These are phyloP conservation scores for Hirudo medicinalis DNA, from an alignment of 1,140 invertebrate genomes.

Conservation along the genomic window DNA sequence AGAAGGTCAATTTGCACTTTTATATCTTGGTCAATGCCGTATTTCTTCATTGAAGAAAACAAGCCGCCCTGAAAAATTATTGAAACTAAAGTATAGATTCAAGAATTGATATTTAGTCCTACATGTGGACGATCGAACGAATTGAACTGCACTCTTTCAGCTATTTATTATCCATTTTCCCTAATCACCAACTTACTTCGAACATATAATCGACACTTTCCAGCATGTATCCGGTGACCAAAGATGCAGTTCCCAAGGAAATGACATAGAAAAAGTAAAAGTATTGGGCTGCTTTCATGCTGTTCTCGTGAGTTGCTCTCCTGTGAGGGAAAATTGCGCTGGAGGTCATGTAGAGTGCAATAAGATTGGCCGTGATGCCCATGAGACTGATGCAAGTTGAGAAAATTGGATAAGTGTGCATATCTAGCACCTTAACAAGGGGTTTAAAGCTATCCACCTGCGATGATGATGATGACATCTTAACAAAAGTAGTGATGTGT, in stretches of 20 bases:
- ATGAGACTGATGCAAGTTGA: neutral
- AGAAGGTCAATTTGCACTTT: slow-evolving; percentile 5
- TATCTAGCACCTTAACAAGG: neutral
- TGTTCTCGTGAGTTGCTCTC: neutral
- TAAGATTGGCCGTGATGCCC: neutral
- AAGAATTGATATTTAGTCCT: neutral
- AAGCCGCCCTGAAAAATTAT: neutral
- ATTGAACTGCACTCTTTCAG: neutral
- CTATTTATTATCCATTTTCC: neutral
- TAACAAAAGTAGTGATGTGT: no score
- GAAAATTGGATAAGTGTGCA: neutral
- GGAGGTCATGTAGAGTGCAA: neutral
- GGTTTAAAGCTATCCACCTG: neutral
- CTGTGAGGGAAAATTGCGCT: neutral
- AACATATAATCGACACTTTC: neutral
- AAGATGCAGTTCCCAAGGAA: neutral
- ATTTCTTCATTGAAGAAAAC: neutral
- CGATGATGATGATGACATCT: no score
- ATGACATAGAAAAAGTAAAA: slow-evolving; percentile 7
- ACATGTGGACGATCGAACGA: neutral
- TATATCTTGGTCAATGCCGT: neutral
- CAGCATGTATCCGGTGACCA: neutral
- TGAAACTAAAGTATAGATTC: neutral
- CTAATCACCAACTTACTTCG: neutral
- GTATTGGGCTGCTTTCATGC: neutral